Percentiles rank a stretch among this genome's conserved stretches.
Conservation (phyloP, 1,140 invertebrate species). For the Meloidogyne exigua region DNA sequence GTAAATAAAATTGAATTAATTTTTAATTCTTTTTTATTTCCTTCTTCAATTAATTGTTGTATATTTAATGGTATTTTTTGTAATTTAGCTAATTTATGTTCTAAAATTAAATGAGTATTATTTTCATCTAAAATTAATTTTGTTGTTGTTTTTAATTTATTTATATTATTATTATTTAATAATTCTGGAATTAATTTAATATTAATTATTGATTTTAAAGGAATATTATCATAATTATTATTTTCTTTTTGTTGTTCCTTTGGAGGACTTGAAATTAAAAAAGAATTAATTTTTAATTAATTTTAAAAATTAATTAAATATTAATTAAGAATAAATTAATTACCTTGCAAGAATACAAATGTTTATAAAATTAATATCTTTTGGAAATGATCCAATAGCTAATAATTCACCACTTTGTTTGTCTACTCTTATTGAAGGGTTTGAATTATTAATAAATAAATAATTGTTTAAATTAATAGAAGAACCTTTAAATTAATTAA, state of each 20-base stretch:
- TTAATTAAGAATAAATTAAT: neutral
- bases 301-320: neutral
- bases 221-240: neutral
- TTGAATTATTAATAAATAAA: neutral
- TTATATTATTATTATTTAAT: neutral
- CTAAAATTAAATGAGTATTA: constrained; percentile 17
- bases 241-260: neutral
- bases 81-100: constrained; percentile 13
- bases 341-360: constrained; percentile 5
- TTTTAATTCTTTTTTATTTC: neutral
- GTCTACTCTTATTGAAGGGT: constrained; percentile 21
- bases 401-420: constrained; percentile 11
- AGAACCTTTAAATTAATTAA: too few species aligned
- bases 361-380: constrained; percentile 9
- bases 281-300: neutral
- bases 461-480: too few species aligned
- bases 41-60: neutral
- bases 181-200: constrained; percentile 14
- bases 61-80: constrained; percentile 19
- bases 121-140: neutral
- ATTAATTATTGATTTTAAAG: constrained; percentile 3
- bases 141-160: neutral
- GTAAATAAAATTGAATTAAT: neutral
- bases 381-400: constrained; percentile 10
- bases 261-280: neutral